Evolutionary conservation across 2,113 vertebrate species (phyloP), one percentile per base, ranked within the genome.

Genomic region (Pygoscelis antarcticus): DNA sequence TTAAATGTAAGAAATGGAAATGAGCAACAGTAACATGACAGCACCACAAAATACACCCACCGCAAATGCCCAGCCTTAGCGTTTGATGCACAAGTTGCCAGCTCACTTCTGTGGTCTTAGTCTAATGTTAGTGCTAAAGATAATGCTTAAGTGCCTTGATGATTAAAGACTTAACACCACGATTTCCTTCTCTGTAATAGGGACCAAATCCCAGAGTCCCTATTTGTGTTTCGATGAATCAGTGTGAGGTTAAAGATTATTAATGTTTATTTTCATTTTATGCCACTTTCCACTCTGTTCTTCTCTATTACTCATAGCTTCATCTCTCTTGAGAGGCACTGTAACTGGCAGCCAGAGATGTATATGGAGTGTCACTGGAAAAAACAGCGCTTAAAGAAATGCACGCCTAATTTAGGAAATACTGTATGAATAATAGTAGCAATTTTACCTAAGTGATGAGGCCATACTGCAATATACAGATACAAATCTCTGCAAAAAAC

Each of bases 231-330:
- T 60, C 42, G 7, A 51, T 79, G 82, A 76, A 83, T 87, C 64
- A 58, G 58, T 2, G 0, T 72, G 82, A 87, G 79, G 75, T 83
- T 92, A 93, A 90, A 90, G 51, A 79, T 83, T 83, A 86, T 78
- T 90, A 85, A 90, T 85, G 71, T 90, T 93, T 93, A 58, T 85
- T 83, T 94, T 79, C 23, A 40, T 90, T 93, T 93, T 80, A 65
- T 62, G 69, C n/a, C 16, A 13, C 69, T 92, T 90, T 75, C 72
- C 30, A 54, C 36, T 91, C 32, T 72, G 32, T 89, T 91, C 29
- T 55, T 92, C 38, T 92, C 49, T 80, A 9, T 60, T 93, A 61
- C 25, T 91, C 47, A 27, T 20, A 62, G 49, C 32, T 96, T 92
- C 74, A 71, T 93, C 57, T 85, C 52, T 91, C 83, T 90, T 77